Evolutionary conservation across 2,888 invertebrate genomes (phyloP).

Genomic region (Apamea epomidion): DNA sequence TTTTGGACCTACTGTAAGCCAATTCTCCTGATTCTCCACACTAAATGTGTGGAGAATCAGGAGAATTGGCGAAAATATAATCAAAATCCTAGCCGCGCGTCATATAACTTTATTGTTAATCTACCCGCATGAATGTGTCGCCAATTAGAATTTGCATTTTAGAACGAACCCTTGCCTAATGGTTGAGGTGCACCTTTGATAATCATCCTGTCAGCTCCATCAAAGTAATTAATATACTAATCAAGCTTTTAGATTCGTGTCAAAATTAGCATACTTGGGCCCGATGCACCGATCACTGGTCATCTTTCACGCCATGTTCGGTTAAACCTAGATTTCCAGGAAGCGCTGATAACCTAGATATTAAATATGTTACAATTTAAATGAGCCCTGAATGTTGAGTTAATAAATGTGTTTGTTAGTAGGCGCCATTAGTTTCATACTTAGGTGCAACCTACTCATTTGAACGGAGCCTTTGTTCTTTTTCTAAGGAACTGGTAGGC

Average conservation of each 20-base stretch:
- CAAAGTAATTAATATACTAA: constrained; percentile 58
- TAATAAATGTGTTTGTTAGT: constrained; percentile 12
- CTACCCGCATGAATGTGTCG: constrained; percentile 43
- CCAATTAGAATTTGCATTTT: constrained; percentile 76
- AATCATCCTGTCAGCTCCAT: constrained; percentile 65
- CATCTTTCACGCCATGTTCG: constrained; percentile 51
- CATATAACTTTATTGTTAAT: constrained; percentile 49
- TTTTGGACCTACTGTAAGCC: not conserved
- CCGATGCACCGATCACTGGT: constrained; percentile 11
- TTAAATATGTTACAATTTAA: constrained; percentile 45
- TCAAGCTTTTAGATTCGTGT: constrained; percentile 35
- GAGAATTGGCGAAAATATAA: constrained; percentile 24
- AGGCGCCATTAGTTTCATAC: constrained; percentile 24
- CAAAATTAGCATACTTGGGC: constrained; percentile 55
- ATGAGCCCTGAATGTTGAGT: constrained; percentile 14
- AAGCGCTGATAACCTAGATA: constrained; percentile 60
- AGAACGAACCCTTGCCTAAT: constrained; percentile 64
- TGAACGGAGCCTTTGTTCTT: not conserved
- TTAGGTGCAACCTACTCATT: not conserved
- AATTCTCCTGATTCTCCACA: not conserved
- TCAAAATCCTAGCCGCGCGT: constrained; percentile 25
- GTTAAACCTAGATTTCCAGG: constrained; percentile 59
- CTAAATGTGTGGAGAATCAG: too few relatives aligned
- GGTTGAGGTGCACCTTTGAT: constrained; percentile 51
- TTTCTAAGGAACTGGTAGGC: not conserved